Percentiles rank a stretch among this genome's conserved stretches.
phyloP scores from a whole-genome alignment of 2,888 invertebrate species.

The Steinernema carpocapsae region DNA sequence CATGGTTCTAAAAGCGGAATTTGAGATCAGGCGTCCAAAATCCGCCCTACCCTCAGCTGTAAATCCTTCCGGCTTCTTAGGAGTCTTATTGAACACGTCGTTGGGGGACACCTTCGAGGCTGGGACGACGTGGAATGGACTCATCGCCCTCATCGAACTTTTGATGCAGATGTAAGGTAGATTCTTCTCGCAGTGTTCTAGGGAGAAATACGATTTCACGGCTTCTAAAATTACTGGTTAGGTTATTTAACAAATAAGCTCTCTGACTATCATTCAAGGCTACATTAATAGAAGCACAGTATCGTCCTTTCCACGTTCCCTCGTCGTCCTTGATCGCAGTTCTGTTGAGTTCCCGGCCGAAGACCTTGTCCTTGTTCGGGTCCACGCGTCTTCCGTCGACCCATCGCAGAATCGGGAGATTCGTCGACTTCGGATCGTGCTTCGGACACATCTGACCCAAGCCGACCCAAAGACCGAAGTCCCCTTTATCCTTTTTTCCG shows the following conservation, averaged over 20 bases:
- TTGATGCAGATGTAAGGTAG: slow-evolving; percentile 9
- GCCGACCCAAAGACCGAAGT: background rate
- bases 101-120: background rate
- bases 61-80: background rate
- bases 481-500: too few relatives aligned
- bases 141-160: background rate
- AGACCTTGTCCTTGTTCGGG: slow-evolving; percentile 9
- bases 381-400: background rate
- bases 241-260: too few relatives aligned
- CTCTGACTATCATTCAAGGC: background rate
- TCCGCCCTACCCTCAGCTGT: background rate
- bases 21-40: background rate
- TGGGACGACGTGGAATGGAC: background rate
- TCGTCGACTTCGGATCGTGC: background rate
- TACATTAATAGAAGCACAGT: background rate
- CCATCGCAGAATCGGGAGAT: slow-evolving; percentile 5
- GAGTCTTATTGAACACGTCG: background rate
- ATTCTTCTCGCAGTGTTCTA: background rate
- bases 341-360: background rate
- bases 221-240: background rate
- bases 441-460: slow-evolving; percentile 10
- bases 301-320: background rate
- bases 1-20: slow-evolving; percentile 1
- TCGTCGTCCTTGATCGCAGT: background rate
- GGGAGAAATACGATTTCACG: background rate